Conservation (phyloP, 2,888 invertebrate species). For the Isoperla grammatica region DNA sequence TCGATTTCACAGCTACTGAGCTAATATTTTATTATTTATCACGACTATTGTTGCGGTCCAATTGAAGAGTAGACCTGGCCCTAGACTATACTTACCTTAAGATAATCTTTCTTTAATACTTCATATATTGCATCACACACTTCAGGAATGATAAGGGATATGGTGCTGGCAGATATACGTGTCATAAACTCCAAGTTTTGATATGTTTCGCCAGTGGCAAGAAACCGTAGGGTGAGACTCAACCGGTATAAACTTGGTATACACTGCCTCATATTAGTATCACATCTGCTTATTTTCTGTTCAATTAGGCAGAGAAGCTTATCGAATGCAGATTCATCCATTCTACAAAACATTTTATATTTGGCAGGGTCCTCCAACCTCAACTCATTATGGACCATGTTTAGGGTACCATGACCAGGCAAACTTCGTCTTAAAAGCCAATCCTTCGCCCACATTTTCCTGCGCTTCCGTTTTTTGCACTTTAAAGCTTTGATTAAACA, state of each 20-base stretch:
- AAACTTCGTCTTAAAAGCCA: too few species aligned
- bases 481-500: too few species aligned
- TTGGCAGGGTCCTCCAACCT: not conserved
- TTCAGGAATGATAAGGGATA: not conserved
- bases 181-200: not conserved
- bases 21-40: not conserved
- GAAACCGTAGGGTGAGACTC: slow-evolving; percentile 4
- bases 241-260: not conserved
- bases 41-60: too few species aligned
- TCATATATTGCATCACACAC: slow-evolving; percentile 6
- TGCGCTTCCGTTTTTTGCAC: too few species aligned
- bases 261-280: not conserved
- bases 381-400: not conserved
- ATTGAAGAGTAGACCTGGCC: too few species aligned
- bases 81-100: not conserved
- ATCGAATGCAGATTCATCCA: not conserved
- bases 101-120: not conserved
- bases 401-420: not conserved
- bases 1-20: not conserved
- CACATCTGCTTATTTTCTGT: not conserved
- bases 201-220: slow-evolving; percentile 12
- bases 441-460: too few species aligned
- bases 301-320: not conserved
- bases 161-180: slow-evolving; percentile 2
- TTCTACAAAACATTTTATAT: not conserved